Base-by-base conservation (phyloP, 1,140 invertebrate genomes). In the Ditylenchus dipsaci region DNA sequence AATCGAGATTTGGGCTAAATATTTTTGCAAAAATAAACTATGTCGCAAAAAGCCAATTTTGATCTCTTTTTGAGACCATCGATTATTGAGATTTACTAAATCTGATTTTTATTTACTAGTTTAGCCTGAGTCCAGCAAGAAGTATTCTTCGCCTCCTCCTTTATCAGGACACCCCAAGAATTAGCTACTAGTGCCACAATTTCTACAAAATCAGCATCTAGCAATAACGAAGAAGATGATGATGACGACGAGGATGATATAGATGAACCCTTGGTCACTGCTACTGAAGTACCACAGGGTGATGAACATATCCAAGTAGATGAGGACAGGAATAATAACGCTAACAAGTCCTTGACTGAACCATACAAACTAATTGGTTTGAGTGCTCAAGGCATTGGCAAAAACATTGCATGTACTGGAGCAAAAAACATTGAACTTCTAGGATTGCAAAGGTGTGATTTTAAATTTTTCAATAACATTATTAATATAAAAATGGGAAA, bases 401-500 rank as follows among this genome's bases (percentile, higher is more conserved):
- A 33, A 17, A 43, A 42, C 70, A 3, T 8, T 58, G 3, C 1
- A 57, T 66, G 3, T 58, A 68, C 9, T 67, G 23, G 33, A 67
- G 68, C 65, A 45, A 56, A 33, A 61, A 45, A 42, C 7, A 68
- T n/a, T 15, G 30, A 65, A 49, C 15, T 9, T 68, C 30, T 21
- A 5, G 43, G 5, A 5, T 53, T 58, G n/a, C 11, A 38, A 43
- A 47, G 23, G 15, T 69, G 19, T n/a, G 59, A 5, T n/a, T 56
- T n/a, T 9, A 26, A 13, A 13, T 63, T 1, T 0, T 5, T 60
- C 17, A 8, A 65, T 9, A 61, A 13, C 23, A 23, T n/a, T n/a
- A n/a, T n/a, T n/a, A n/a, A n/a, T n/a, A n/a, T n/a, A n/a, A n/a
- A n/a, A n/a, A n/a, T n/a, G n/a, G n/a, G n/a, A n/a, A n/a, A n/a